phyloP scores from a whole-genome alignment of 2,797 vertebrate genomes.

The Ceyx erithaca region DNA sequence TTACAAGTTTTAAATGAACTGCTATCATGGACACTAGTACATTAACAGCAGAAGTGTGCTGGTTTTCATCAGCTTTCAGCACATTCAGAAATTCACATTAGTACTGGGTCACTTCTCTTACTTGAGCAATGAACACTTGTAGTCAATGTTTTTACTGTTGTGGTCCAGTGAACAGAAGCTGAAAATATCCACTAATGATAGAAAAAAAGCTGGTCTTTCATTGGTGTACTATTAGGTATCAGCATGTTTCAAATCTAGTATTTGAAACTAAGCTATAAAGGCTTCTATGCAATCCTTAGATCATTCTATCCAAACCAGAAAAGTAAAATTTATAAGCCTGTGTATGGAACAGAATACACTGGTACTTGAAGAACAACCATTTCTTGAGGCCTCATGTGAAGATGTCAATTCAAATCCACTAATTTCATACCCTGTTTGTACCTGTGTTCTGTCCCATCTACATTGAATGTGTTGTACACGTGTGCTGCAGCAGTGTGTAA shows the following conservation, averaged over 20 bases:
- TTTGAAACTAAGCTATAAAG: neutral
- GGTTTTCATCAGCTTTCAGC: neutral
- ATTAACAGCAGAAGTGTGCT: neutral
- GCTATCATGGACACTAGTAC: neutral
- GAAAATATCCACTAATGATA: neutral
- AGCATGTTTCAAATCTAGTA: neutral
- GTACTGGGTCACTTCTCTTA: neutral
- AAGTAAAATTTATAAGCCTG: slow-evolving; percentile 14
- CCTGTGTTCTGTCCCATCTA: neutral
- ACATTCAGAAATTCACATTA: neutral
- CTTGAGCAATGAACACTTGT: neutral
- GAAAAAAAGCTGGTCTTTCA: neutral
- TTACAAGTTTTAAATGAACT: neutral
- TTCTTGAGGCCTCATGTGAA: neutral
- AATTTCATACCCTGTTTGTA: neutral
- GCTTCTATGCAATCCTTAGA: neutral
- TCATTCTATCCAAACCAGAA: neutral
- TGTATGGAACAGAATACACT: neutral
- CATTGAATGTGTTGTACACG: neutral
- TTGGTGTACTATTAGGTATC: neutral
- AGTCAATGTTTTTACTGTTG: neutral
- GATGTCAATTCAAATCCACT: neutral
- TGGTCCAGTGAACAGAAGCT: neutral
- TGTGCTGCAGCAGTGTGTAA: neutral
- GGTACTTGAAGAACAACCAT: neutral